Evolutionary conservation across 2,113 vertebrate species (phyloP).

Genomic region (Vidua chalybeata): DNA sequence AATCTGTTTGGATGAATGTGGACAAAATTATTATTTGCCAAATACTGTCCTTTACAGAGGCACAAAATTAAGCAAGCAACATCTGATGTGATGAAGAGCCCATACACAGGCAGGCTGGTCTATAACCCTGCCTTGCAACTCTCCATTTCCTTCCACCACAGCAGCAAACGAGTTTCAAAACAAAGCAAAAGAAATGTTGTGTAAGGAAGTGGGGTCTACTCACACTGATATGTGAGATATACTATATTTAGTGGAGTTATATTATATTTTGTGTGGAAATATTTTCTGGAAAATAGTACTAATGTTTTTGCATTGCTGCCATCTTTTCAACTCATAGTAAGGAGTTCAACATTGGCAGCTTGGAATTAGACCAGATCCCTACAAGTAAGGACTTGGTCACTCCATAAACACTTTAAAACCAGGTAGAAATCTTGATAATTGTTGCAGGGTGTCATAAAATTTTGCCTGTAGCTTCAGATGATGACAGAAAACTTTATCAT

Average conservation of each 20-base stretch:
- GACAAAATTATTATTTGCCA: background rate
- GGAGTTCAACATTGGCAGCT: background rate
- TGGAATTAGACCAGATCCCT: background rate
- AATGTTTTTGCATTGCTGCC: background rate
- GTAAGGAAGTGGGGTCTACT: rapidly evolving
- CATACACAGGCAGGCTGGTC: background rate
- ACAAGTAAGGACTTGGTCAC: background rate
- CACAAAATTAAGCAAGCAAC: background rate
- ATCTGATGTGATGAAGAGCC: background rate
- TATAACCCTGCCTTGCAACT: background rate
- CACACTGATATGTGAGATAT: background rate
- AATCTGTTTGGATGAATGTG: background rate
- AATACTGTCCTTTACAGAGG: background rate
- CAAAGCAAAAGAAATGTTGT: rapidly evolving
- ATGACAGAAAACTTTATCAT: background rate
- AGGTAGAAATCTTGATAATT: background rate
- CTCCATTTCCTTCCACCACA: background rate
- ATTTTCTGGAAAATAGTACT: background rate
- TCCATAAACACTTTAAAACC: background rate
- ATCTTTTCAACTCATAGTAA: background rate
- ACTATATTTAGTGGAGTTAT: background rate
- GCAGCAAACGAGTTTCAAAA: background rate
- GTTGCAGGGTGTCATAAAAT: background rate
- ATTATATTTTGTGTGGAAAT: background rate
- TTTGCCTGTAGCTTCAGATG: background rate